Base-by-base conservation (phyloP, 1,140 invertebrate genomes). In the Papilio aristodemus region DNA sequence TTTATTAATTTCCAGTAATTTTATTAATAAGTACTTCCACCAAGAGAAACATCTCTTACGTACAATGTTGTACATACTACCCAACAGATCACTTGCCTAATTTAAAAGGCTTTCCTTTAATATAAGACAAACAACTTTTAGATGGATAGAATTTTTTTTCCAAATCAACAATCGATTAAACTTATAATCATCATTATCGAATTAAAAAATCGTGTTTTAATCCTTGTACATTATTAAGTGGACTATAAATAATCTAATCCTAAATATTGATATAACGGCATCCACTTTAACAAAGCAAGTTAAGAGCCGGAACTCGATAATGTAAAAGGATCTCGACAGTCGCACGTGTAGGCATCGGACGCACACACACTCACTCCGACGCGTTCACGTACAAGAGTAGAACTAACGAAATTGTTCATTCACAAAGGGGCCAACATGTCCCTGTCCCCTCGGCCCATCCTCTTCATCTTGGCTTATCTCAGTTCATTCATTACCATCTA, bases 401-500 rank as follows among this genome's bases (percentile, higher is more conserved):
- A 62, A 67, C 71, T 19, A 22, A 64, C 66, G 36, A 66, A 73
- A 79, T 70, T 71, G 74, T 79, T 77, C 78, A 81, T 83, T 84
- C 80, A 86, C 75, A 71, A 77, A 84, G 71, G 72, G 76, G 69
- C 70, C 67, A 79, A 80, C 76, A 73, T 76, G 81, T 83, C 81
- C 74, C 69, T 77, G 79, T 77, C 74, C 76, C 70, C 73, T 75
- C 76, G 71, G 76, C 73, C 75, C 80, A 79, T 82, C 80, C 83
- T 75, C 78, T 82, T 83, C 83, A 76, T 84, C 83, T 83, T 75
- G 69, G 59, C 78, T 89, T 91, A 91, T 91, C 89, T 89, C 72
- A 36, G 77, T 91, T 89, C 89, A 91, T 91, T 91, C 89, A 91
- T 91, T 91, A 89, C 85, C 79, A 89, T 89, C 89, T 88, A 87